phyloP scores from a whole-genome alignment of 2,888 invertebrate species.

The Hydropsyche betteni region DNA sequence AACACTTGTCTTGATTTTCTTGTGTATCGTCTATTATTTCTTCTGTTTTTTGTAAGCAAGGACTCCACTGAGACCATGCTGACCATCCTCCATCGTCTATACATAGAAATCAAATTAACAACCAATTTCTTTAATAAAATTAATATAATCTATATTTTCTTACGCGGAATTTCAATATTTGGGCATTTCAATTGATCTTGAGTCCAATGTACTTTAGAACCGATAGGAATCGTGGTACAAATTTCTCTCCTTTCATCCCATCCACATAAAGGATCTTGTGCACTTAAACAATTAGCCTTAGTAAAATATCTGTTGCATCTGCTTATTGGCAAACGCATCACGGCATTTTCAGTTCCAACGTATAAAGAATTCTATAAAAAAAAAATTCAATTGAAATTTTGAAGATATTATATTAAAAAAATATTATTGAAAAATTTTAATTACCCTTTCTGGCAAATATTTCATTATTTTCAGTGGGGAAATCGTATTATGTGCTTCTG shows the following conservation, averaged over 20 bases:
- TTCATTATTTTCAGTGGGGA: constrained; percentile 67
- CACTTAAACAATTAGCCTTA: constrained; percentile 77
- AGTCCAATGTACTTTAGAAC: constrained; percentile 69
- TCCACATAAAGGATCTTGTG: constrained; percentile 94
- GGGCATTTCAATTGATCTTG: constrained; percentile 80
- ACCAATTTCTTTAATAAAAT: constrained; percentile 2
- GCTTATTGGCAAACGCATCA: constrained; percentile 78
- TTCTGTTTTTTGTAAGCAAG: constrained; percentile 74
- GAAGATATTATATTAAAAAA: background rate
- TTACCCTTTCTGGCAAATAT: constrained; percentile 80
- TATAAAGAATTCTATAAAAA: constrained; percentile 75
- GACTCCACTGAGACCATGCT: constrained; percentile 84
- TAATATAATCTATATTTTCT: constrained; percentile 47
- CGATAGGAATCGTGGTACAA: constrained; percentile 76
- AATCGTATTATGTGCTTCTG: constrained; percentile 62
- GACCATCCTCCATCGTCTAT: constrained; percentile 87
- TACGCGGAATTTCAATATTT: constrained; percentile 68
- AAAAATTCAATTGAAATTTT: constrained; percentile 2
- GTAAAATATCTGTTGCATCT: constrained; percentile 80
- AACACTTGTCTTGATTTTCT: constrained; percentile 71
- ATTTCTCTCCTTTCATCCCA: constrained; percentile 83
- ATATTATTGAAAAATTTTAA: constrained; percentile 52
- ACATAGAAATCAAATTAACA: background rate
- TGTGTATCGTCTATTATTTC: constrained; percentile 59
- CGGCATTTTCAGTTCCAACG: constrained; percentile 73